A percentile compares a stretch with the other conserved stretches of the same genome.
Conservation (phyloP, 1,140 invertebrate genomes). For the Drosophila nigrodunni region DNA sequence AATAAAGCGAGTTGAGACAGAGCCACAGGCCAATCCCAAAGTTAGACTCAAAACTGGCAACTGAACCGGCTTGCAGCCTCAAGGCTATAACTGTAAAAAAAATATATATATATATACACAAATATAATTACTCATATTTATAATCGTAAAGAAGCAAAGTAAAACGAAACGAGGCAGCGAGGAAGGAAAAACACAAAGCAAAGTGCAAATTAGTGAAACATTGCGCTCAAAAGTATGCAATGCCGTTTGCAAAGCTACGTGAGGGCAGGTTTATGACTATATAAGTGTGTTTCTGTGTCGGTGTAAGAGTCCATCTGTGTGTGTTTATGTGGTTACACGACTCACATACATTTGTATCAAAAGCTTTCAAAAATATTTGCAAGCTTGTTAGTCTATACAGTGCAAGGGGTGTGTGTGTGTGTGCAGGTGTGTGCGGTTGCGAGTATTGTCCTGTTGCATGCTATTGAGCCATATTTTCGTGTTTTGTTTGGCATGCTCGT, state of each 20-base stretch:
- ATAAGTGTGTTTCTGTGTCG: neutral
- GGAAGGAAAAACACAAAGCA: constrained; percentile 53
- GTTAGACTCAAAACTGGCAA: neutral
- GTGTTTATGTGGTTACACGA: constrained; percentile 27
- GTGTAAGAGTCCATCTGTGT: constrained; percentile 28
- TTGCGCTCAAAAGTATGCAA: constrained; percentile 63
- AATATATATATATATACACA: constrained; percentile 21
- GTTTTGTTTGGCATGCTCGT: constrained; percentile 64
- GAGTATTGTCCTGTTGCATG: constrained; percentile 73
- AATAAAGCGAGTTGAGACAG: constrained; percentile 39
- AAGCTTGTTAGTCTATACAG: constrained; percentile 70
- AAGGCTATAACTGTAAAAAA: constrained; percentile 52
- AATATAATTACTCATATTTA: constrained; percentile 79
- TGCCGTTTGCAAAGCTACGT: constrained; percentile 29
- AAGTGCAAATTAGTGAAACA: constrained; percentile 79
- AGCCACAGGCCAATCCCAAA: constrained; percentile 5
- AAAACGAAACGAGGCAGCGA: constrained; percentile 13
- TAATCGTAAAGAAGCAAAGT: constrained; percentile 66
- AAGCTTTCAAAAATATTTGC: constrained; percentile 80
- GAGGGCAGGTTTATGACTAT: constrained; percentile 11
- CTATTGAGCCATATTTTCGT: constrained; percentile 79
- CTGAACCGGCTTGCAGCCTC: no score
- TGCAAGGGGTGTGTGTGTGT: constrained; percentile 39
- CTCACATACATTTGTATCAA: constrained; percentile 76
- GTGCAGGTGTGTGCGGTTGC: constrained; percentile 33